A percentile compares a stretch with the other conserved stretches of the same genome.
These are phyloP conservation scores for Alosa alosa DNA, from an alignment of 2,113 vertebrate genomes.

Conservation along the genomic window DNA sequence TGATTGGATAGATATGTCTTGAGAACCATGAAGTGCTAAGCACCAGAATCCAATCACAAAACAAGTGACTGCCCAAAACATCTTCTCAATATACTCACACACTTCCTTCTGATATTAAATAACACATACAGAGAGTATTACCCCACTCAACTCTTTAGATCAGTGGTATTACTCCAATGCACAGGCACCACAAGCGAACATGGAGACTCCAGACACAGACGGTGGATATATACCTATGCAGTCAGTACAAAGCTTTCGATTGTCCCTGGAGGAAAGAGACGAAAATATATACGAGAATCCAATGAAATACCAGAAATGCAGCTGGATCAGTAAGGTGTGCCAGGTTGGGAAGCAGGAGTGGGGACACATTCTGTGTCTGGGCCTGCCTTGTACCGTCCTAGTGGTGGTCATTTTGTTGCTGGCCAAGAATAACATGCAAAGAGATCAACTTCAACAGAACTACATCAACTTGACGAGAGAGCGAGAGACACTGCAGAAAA, in stretches of 20 bases:
- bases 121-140: not conserved
- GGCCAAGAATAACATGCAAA: not conserved
- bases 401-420: not conserved
- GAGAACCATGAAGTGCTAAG: not conserved
- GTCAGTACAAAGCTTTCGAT: not conserved
- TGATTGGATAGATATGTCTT: not conserved
- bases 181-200: not conserved
- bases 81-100: not conserved
- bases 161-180: no score
- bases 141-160: no score
- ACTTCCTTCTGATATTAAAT: not conserved
- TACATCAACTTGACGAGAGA: not conserved
- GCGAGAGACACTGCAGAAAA: not conserved
- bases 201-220: not conserved
- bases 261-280: not conserved
- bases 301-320: not conserved
- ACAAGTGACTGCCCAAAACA: not conserved
- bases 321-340: not conserved
- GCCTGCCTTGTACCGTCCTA: not conserved
- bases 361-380: not conserved
- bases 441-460: not conserved
- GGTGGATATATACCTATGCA: not conserved
- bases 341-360: not conserved
- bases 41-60: not conserved
- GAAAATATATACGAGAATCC: constrained; percentile 1